Evolutionary conservation across 2,888 invertebrate species (phyloP).

Genomic region (Dryobotodes eremita): DNA sequence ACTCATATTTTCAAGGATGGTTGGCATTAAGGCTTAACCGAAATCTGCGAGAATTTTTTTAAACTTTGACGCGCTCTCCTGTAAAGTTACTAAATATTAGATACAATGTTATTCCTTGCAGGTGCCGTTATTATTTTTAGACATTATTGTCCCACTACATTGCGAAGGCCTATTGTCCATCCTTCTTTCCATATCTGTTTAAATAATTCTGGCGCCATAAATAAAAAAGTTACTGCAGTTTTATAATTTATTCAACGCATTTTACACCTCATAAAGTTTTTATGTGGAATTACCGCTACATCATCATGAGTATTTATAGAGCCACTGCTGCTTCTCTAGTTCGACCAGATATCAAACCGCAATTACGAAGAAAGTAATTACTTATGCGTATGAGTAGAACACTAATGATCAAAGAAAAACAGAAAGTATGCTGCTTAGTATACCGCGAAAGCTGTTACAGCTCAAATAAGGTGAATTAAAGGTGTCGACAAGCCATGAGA

Average conservation of each 20-base stretch:
- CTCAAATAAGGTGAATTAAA: slow-evolving; percentile 47
- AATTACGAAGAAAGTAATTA: slow-evolving; percentile 34
- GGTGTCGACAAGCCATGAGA: slow-evolving; percentile 34
- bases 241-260: background rate
- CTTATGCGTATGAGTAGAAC: slow-evolving; percentile 14
- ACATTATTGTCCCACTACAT: background rate
- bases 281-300: background rate
- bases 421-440: slow-evolving; percentile 33
- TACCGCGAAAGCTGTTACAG: slow-evolving; percentile 45
- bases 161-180: background rate
- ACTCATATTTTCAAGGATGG: too few species aligned
- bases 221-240: background rate
- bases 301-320: background rate
- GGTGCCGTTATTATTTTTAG: background rate
- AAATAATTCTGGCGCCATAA: too few species aligned
- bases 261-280: background rate
- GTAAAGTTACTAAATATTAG: too few species aligned
- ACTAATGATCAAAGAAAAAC: slow-evolving; percentile 32
- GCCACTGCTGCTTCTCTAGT: background rate
- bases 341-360: slow-evolving; percentile 9
- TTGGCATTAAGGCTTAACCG: too few species aligned
- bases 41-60: too few species aligned
- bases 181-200: background rate
- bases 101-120: too few species aligned
- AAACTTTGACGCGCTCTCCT: too few species aligned